A percentile compares a stretch with the other conserved stretches of the same genome.
Conservation (phyloP, 1,140 invertebrate genomes). For the Penaeus chinensis region DNA sequence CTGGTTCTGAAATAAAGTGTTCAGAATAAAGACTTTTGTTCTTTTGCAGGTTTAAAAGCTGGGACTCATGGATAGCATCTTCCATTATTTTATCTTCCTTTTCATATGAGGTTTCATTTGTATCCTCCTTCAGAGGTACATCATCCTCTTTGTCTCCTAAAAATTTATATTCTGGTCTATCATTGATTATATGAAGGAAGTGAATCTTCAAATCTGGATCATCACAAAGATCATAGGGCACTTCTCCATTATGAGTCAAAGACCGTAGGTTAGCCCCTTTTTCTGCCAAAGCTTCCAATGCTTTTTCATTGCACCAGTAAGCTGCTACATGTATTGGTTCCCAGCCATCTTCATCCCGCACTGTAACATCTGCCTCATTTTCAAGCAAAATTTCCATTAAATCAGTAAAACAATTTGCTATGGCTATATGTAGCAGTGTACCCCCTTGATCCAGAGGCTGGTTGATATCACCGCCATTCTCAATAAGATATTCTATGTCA, state of each 20-base stretch:
- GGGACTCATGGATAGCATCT: not conserved
- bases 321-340: constrained; percentile 61
- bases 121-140: not conserved
- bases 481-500: constrained; percentile 48
- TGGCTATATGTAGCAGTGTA: constrained; percentile 62
- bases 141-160: not conserved
- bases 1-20: not conserved
- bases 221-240: constrained; percentile 58
- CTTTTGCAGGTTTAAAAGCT: not conserved
- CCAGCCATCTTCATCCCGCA: constrained; percentile 59
- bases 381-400: constrained; percentile 55
- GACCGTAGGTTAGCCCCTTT: constrained; percentile 34
- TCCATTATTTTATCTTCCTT: not conserved
- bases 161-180: not conserved
- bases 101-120: not conserved
- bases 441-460: constrained; percentile 46
- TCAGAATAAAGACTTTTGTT: not conserved
- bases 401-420: constrained; percentile 56
- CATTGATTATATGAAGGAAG: constrained; percentile 40
- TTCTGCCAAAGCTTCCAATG: constrained; percentile 35
- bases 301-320: constrained; percentile 60
- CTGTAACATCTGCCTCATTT: constrained; percentile 47
- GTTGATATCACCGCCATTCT: constrained; percentile 34
- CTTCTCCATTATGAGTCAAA: constrained; percentile 40
- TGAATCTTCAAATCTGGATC: constrained; percentile 24